A percentile compares a stretch with the other conserved stretches of the same genome.
These are phyloP conservation scores for Poecilia picta DNA, from an alignment of 2,797 vertebrate species.

Conservation along the genomic window DNA sequence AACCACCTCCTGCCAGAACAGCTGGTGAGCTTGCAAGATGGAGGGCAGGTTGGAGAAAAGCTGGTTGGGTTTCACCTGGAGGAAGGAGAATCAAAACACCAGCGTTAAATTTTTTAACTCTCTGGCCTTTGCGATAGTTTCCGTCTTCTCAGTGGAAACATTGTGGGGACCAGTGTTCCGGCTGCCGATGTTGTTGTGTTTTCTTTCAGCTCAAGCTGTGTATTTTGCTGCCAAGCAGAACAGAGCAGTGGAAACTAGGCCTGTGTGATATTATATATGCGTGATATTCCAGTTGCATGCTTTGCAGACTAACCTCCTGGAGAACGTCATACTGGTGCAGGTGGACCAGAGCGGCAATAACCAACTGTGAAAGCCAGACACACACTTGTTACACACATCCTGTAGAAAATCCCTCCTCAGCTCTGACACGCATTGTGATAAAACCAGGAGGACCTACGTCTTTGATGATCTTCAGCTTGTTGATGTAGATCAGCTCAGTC, in stretches of 20 bases:
- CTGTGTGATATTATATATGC: slow-evolving; percentile 9
- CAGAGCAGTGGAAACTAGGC: slow-evolving; percentile 42
- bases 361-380: slow-evolving; percentile 71
- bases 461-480: slow-evolving; percentile 82
- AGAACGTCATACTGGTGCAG: slow-evolving; percentile 75
- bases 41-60: slow-evolving; percentile 85
- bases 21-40: slow-evolving; percentile 80
- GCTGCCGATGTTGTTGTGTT: slow-evolving; percentile 34
- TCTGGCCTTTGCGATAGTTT: slow-evolving; percentile 42
- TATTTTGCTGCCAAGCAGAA: slow-evolving; percentile 38
- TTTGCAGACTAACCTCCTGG: slow-evolving; percentile 74
- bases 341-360: slow-evolving; percentile 73
- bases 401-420: slow-evolving; percentile 31
- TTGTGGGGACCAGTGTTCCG: slow-evolving; percentile 51
- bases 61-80: slow-evolving; percentile 73
- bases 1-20: slow-evolving; percentile 86
- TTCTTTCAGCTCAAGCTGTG: slow-evolving; percentile 37
- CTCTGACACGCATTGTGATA: neutral
- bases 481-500: slow-evolving; percentile 85
- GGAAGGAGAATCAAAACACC: slow-evolving; percentile 13
- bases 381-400: slow-evolving; percentile 34
- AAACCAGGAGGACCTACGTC: slow-evolving; percentile 75
- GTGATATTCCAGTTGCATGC: slow-evolving; percentile 16
- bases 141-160: slow-evolving; percentile 56
- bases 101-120: slow-evolving; percentile 14